These are phyloP conservation scores for Coturnix japonica DNA, from an alignment of 2,113 vertebrate species.

Conservation along the genomic window DNA sequence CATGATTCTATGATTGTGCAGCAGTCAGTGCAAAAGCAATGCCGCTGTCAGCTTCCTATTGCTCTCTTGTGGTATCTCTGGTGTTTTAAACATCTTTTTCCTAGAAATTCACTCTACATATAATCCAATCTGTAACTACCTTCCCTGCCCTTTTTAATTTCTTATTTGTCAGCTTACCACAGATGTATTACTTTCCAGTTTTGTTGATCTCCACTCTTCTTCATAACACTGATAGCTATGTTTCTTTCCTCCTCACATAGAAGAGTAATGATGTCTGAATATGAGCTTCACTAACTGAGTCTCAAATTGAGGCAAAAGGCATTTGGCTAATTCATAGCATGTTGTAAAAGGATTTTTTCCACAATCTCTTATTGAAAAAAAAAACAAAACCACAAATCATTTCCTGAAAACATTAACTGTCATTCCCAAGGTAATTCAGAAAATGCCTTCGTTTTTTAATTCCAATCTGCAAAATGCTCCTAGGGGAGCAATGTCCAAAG, in stretches of 20 bases:
- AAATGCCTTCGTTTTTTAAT: neutral
- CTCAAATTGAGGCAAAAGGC: neutral
- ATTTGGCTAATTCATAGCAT: neutral
- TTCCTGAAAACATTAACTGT: neutral
- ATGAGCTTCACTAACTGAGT: neutral
- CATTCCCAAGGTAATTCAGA: neutral
- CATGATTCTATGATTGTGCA: fast-evolving
- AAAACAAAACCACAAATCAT: neutral
- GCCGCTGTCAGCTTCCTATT: no score
- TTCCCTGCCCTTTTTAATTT: neutral
- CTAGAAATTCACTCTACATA: neutral
- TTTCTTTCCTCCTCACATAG: neutral
- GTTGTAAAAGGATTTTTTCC: neutral
- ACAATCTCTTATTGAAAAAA: neutral
- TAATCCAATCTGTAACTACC: neutral
- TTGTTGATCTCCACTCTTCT: fast-evolving
- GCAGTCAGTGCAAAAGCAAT: fast-evolving
- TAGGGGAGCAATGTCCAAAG: neutral
- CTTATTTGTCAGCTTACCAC: neutral
- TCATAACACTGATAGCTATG: neutral
- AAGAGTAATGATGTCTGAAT: neutral
- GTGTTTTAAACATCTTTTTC: neutral
- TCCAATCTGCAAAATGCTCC: neutral
- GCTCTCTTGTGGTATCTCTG: neutral
- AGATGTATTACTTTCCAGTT: neutral